A percentile compares a stretch with the other conserved stretches of the same genome.
phyloP scores from a whole-genome alignment of 1,140 invertebrate species.

The Bombus superbus region DNA sequence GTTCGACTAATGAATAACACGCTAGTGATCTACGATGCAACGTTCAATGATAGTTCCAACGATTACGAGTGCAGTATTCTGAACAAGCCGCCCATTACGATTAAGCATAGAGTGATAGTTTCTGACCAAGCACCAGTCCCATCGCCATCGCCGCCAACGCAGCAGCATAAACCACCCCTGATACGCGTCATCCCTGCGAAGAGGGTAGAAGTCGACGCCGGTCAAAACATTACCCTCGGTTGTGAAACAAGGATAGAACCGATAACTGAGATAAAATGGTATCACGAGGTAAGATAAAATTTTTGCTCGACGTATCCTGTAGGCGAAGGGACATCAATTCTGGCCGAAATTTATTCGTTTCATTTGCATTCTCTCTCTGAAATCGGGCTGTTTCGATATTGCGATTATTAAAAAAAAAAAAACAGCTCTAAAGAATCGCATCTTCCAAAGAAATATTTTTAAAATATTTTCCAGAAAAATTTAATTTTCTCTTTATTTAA shows the following conservation, averaged over 20 bases:
- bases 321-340: too few species aligned
- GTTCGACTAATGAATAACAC: slow-evolving; percentile 51
- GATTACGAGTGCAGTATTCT: slow-evolving; percentile 68
- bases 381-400: too few species aligned
- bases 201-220: slow-evolving; percentile 50
- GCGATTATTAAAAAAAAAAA: too few species aligned
- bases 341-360: neutral
- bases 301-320: neutral
- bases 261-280: slow-evolving; percentile 70
- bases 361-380: neutral
- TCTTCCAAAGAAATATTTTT: too few species aligned
- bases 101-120: slow-evolving; percentile 66
- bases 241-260: slow-evolving; percentile 57
- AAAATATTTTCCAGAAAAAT: too few species aligned
- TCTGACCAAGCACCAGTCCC: neutral
- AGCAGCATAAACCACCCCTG: slow-evolving; percentile 20
- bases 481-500: too few species aligned
- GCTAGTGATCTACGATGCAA: slow-evolving; percentile 64
- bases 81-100: neutral
- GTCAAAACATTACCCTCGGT: slow-evolving; percentile 53
- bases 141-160: neutral
- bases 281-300: slow-evolving; percentile 65
- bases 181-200: slow-evolving; percentile 64
- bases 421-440: too few species aligned
- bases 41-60: slow-evolving; percentile 57